Percentiles rank a stretch among this genome's conserved stretches.
Evolutionary conservation across 2,888 invertebrate species (phyloP).

Genomic region (Lithophane leautieri): DNA sequence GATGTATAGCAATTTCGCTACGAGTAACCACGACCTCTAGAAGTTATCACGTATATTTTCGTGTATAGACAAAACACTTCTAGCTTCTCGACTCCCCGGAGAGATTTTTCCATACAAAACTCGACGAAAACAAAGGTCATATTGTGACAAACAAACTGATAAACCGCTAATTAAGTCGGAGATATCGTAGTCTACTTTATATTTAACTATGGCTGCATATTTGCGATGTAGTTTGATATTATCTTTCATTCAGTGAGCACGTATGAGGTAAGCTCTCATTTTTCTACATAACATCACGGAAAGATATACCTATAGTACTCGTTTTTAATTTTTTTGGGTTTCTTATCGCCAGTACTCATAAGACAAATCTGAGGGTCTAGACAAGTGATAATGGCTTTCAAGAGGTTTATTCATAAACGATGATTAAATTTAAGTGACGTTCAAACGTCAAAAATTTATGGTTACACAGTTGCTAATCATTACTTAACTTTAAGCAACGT

Average conservation of each 20-base stretch:
- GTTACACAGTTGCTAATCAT: too few relatives aligned
- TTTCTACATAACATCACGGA: not conserved
- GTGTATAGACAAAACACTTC: not conserved
- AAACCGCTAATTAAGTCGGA: slow-evolving; percentile 34
- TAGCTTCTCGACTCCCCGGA: not conserved
- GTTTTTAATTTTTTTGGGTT: not conserved
- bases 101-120: slow-evolving; percentile 5
- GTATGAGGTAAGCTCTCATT: slow-evolving; percentile 27
- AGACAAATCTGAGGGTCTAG: not conserved
- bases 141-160: slow-evolving; percentile 44
- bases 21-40: not conserved
- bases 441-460: too few relatives aligned
- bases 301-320: too few relatives aligned
- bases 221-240: slow-evolving; percentile 21
- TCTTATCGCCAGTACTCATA: too few relatives aligned
- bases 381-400: not conserved
- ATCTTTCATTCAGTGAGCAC: slow-evolving; percentile 30
- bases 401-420: too few relatives aligned
- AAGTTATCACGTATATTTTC: slow-evolving; percentile 4
- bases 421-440: too few relatives aligned
- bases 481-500: too few relatives aligned
- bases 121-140: slow-evolving; percentile 32
- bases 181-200: slow-evolving; percentile 30
- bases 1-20: too few relatives aligned
- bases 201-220: slow-evolving; percentile 4